phyloP scores from a whole-genome alignment of 2,797 vertebrate genomes.

The Brachyalestes nurse region DNA sequence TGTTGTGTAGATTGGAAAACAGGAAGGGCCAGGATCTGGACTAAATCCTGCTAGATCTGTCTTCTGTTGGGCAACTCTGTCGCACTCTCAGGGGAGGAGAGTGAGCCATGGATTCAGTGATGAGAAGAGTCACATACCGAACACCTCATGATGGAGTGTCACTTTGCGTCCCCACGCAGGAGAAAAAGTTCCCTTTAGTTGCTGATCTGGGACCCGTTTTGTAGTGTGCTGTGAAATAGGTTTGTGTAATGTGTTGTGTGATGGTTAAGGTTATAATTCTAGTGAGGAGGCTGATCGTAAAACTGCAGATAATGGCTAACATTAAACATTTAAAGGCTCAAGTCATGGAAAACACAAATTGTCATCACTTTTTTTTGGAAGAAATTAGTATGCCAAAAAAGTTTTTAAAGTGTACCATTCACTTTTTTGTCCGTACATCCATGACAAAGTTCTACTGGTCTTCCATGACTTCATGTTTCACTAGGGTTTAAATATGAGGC shows the following conservation, averaged over 20 bases:
- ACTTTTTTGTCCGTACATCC: neutral
- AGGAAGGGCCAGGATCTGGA: constrained; percentile 78
- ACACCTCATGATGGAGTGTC: constrained; percentile 58
- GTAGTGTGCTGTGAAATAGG: neutral
- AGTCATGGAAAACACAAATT: neutral
- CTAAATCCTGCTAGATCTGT: constrained; percentile 84
- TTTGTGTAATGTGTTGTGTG: neutral
- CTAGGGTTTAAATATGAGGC: too few relatives aligned
- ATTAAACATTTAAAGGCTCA: neutral
- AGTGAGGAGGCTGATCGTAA: neutral
- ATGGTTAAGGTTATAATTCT: neutral
- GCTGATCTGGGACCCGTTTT: neutral
- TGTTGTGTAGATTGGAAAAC: constrained; percentile 79
- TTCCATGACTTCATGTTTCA: too few relatives aligned
- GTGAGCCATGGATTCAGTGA: constrained; percentile 75
- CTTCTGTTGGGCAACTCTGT: constrained; percentile 80
- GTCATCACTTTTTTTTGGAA: neutral
- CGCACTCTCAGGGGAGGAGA: constrained; percentile 72
- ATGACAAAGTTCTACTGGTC: neutral
- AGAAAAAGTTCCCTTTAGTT: constrained; percentile 1
- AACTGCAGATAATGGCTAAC: neutral
- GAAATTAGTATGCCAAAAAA: neutral
- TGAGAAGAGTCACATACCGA: constrained; percentile 69
- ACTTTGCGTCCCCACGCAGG: constrained; percentile 1
- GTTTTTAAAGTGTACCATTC: neutral